These are phyloP conservation scores for Esox lucius DNA, from an alignment of 2,797 vertebrate species.

Conservation along the genomic window DNA sequence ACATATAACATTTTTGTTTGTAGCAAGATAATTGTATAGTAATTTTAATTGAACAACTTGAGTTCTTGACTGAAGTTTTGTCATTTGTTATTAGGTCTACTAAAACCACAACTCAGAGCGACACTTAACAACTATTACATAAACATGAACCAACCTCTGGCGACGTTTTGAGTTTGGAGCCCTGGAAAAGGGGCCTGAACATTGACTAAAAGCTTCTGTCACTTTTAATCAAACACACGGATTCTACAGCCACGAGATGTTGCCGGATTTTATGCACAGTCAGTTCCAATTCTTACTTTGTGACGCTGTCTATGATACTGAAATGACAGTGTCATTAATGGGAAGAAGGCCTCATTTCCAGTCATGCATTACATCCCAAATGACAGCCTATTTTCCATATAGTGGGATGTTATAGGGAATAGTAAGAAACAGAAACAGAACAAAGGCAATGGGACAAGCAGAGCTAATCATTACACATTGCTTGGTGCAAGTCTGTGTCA, in stretches of 20 bases:
- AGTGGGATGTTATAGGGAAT: too few relatives aligned
- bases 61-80: too few relatives aligned
- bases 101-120: slow-evolving; percentile 33
- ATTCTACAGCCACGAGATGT: slow-evolving; percentile 57
- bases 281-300: slow-evolving; percentile 63
- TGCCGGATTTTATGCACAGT: slow-evolving; percentile 70
- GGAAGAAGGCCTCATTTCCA: slow-evolving; percentile 51
- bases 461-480: too few relatives aligned
- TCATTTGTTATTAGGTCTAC: slow-evolving; percentile 39
- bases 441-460: too few relatives aligned
- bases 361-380: neutral
- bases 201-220: slow-evolving; percentile 53
- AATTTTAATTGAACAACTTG: too few relatives aligned
- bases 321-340: slow-evolving; percentile 65
- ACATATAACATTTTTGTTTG: too few relatives aligned
- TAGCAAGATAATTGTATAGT: too few relatives aligned
- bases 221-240: slow-evolving; percentile 61
- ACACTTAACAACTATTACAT: slow-evolving; percentile 32
- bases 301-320: slow-evolving; percentile 53
- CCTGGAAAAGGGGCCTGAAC: slow-evolving; percentile 26
- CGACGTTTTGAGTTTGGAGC: slow-evolving; percentile 46
- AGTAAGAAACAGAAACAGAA: too few relatives aligned
- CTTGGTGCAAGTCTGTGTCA: too few relatives aligned
- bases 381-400: too few relatives aligned
- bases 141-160: slow-evolving; percentile 43